Base-by-base conservation (phyloP, 2,888 invertebrate genomes). In the Villa cingulata region DNA sequence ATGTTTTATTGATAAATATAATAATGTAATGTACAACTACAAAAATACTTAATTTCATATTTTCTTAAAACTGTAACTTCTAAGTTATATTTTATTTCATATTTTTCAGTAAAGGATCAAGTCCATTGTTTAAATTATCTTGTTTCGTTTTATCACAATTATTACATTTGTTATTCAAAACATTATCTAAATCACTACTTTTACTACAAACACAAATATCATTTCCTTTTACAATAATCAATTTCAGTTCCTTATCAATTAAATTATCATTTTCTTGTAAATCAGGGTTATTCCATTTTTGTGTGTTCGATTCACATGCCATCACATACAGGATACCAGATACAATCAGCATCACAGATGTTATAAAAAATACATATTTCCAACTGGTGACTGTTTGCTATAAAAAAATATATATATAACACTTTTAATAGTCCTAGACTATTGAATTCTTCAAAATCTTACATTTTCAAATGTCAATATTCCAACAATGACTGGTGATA, bases 401-500 rank as follows among this genome's bases (percentile, higher is more conserved):
- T 14, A 65, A 65, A 32, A 51, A 55, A 53, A 29, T 10, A 29
- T 10, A 10, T n/a, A n/a, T n/a, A n/a, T n/a, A n/a, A 42, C 15
- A 15, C 19, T 18, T 7, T 9, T 17, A 23, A 27, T 2, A 9
- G 27, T 10, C 10, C 27, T 27, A 27, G 16, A 27, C 16, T 10
- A 40, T 29, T n/a, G n/a, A n/a, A n/a, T n/a, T n/a, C n/a, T n/a
- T n/a, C n/a, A n/a, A n/a, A n/a, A n/a, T 17, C 7, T 32, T 63
- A 81, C 81, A 61, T 80, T 79, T 55, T 75, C 70, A 46, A 74
- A 71, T 0, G 81, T 81, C 10, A 81, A 60, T 43, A 72, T 60
- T 17, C 80, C 80, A 20, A 81, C 80, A 16, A 80, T 68, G 1
- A 70, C 63, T 2, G 81, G 78, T 2, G 78, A 78, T 41, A 80